Evolutionary conservation across 2,113 vertebrate genomes (phyloP).

Genomic region (Tringa solitaria): DNA sequence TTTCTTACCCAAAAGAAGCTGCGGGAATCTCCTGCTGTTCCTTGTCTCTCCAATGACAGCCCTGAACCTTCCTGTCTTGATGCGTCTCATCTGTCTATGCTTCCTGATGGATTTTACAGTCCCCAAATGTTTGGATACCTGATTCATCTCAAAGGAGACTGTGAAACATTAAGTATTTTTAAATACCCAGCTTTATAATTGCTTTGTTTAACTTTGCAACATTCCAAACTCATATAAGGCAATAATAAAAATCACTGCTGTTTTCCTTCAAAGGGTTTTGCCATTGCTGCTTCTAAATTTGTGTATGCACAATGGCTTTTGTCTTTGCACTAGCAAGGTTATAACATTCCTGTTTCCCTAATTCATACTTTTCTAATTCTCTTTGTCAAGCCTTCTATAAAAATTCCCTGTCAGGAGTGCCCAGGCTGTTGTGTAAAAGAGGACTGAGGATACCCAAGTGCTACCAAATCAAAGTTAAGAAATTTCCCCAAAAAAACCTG

Average conservation of each 20-base stretch:
- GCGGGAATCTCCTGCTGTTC: conserved; percentile 41
- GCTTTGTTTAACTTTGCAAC: conserved; percentile 21
- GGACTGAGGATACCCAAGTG: neutral
- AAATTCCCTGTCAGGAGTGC: neutral
- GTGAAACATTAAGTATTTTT: conserved; percentile 17
- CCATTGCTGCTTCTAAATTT: neutral
- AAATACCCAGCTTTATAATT: conserved; percentile 6
- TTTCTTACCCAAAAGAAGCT: conserved; percentile 41
- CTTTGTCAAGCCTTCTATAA: neutral
- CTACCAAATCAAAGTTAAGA: neutral
- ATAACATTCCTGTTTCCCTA: neutral
- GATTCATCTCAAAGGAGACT: conserved; percentile 42
- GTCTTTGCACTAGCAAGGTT: neutral
- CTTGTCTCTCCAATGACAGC: neutral
- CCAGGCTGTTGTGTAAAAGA: neutral
- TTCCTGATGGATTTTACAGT: conserved; percentile 61
- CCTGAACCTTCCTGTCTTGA: conserved; percentile 39
- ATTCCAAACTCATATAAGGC: conserved; percentile 16
- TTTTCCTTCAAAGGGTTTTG: conserved; percentile 21
- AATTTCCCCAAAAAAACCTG: neutral
- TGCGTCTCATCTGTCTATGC: conserved; percentile 28
- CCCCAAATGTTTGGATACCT: conserved; percentile 38
- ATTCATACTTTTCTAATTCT: neutral
- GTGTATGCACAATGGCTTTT: neutral
- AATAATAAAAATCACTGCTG: conserved; percentile 23